Evolutionary conservation across 2,797 vertebrate species (phyloP), one percentile per base, ranked within the genome.

Genomic region (Pseudomugil gertrudae): DNA sequence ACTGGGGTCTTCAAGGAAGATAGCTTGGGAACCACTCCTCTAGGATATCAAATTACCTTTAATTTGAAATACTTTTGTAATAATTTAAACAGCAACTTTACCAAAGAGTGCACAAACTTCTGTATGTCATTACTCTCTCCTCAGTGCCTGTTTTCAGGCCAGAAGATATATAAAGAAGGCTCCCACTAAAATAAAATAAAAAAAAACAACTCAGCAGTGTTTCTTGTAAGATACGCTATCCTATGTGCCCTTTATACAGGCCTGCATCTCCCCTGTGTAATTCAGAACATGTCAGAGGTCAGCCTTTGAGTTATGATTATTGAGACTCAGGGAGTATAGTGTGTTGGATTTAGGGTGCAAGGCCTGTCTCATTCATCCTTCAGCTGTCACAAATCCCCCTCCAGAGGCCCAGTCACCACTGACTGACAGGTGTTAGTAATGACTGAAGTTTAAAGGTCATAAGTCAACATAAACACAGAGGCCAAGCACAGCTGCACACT

Each of bases 371-470:
- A 77, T 81, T 90, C 85, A 87, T 86, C 87, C 85, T 81, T 88
- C 88, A 91, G 90, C 91, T 92, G 90, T 91, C 89, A 86, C 75
- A 75, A 58, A 75, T 58, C 66, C 62, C 50, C 78, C 75, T 80
- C 74, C 56, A 70, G 83, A 81, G 89, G 74, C 82, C 51, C 36
- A 77, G 69, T 56, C 69, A 74, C 74, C 11, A 24, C 80, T 90
- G 89, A 92, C 83, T 92, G 91, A 90, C 90, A 92, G 92, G 88
- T 91, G 90, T 89, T 89, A 85, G 84, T 91, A 92, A 92, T 89
- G 87, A 87, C 72, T 76, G 19, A 0, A 57, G 90, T 79, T 90
- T 88, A 91, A 55, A 84, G 90, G 85, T 90, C 84, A 77, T 5
- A 36, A 84, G 82, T 89, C 85, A 83, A 76, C 81, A 77, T 78